Evolutionary conservation across 2,113 vertebrate genomes (phyloP), one percentile per base, ranked within the genome.

Genomic region (Atherinomorus stipes): DNA sequence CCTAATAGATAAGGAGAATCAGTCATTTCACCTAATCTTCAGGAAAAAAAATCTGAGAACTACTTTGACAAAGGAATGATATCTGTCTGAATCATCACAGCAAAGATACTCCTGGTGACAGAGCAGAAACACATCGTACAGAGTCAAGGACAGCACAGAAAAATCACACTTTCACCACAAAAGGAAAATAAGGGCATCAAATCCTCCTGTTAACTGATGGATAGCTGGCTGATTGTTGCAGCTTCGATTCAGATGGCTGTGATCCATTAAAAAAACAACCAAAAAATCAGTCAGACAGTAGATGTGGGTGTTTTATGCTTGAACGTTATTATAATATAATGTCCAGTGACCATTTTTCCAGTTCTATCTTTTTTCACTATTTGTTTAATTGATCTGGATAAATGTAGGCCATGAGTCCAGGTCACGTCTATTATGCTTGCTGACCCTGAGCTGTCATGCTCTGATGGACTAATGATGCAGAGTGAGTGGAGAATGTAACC

Each of bases 301-400:
- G 22, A 28, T 40, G 16, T 53, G 4, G 50, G 11, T 9, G 26
- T 28, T 64, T 22, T 59, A 25, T 70, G 47, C 44, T 21, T 31
- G 8, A 37, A 37, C 5, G 9, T 34, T 4, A 34, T 6, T 34
- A 34, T 9, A 8, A 34, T 34, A 9, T 34, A 34, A 34, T 34
- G 5, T 5, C 8, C 9, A 8, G 31, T 34, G 9, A 5, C 8
- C 31, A 34, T 34, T 34, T 34, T 34, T 34, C 6, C 23, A 51
- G n/a, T 21, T 81, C 34, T 64, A 2, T 64, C 47, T 51, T 38
- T n/a, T 59, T 37, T 4, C 26, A 49, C 21, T 42, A 6, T 18
- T 53, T 78, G 42, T 54, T 51, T 38, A 42, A 72, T 45, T 70
- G 71, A 62, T 65, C 9, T 67, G 56, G 37, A 57, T 54, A 15